A percentile compares a stretch with the other conserved stretches of the same genome.
phyloP scores from a whole-genome alignment of 2,113 vertebrate genomes.

The Ophiodon elongatus region DNA sequence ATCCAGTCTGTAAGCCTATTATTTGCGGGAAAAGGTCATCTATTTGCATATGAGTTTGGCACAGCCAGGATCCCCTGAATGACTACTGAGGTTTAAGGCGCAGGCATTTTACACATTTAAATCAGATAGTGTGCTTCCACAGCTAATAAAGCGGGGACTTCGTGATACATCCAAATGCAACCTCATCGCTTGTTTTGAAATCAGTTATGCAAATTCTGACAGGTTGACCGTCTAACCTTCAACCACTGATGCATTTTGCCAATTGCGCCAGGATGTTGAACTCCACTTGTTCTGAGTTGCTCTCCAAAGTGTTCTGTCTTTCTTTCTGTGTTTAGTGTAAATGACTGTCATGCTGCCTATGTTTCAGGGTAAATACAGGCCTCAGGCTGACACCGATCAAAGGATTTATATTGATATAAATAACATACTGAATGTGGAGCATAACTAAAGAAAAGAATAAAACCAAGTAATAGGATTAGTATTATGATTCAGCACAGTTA shows the following conservation, averaged over 20 bases:
- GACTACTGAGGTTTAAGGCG: constrained; percentile 22
- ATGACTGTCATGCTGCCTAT: constrained; percentile 80
- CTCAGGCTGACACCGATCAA: constrained; percentile 63
- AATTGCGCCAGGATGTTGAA: constrained; percentile 61
- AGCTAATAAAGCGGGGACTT: constrained; percentile 42
- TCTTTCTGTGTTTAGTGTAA: constrained; percentile 74
- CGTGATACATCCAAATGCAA: constrained; percentile 28
- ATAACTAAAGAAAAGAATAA: constrained; percentile 9
- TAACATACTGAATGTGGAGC: constrained; percentile 9
- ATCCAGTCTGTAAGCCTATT: background rate
- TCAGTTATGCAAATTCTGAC: constrained; percentile 78
- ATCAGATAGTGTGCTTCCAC: constrained; percentile 32
- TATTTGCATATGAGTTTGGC: constrained; percentile 56
- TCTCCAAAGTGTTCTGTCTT: background rate
- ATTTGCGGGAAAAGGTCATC: constrained; percentile 3
- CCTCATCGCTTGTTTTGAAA: constrained; percentile 53
- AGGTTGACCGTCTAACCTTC: constrained; percentile 50
- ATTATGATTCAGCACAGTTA: background rate
- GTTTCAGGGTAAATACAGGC: constrained; percentile 84
- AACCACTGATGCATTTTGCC: constrained; percentile 37
- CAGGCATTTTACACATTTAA: constrained; percentile 35
- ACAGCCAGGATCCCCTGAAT: constrained; percentile 1
- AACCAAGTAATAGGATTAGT: background rate
- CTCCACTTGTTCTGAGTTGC: constrained; percentile 48
- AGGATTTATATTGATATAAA: constrained; percentile 47